Conservation (phyloP, 2,113 vertebrate species). For the Phylloscopus whistleri region DNA sequence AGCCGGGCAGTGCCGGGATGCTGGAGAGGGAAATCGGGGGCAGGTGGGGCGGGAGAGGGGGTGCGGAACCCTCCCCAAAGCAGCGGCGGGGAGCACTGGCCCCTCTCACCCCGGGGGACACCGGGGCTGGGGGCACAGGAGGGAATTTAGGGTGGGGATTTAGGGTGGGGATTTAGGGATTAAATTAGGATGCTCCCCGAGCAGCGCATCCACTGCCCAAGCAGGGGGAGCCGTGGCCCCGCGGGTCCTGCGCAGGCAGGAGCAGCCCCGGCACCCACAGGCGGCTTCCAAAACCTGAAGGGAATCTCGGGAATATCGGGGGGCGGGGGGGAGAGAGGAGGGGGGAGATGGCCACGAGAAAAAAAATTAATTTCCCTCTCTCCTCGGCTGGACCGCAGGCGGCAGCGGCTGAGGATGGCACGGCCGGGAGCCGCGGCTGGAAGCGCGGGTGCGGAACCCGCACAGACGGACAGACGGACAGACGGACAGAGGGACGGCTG, state of each 20-base stretch:
- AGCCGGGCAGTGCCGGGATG: background rate
- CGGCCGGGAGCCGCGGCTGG: background rate
- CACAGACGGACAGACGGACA: background rate
- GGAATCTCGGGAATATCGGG: background rate
- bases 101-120: fast-evolving
- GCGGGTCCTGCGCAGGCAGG: background rate
- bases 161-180: background rate
- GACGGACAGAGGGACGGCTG: background rate
- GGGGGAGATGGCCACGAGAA: fast-evolving
- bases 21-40: background rate
- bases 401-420: background rate
- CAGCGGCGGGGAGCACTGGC: fast-evolving
- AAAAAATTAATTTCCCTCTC: background rate
- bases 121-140: background rate
- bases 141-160: background rate
- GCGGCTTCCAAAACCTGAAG: background rate
- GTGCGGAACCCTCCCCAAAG: background rate
- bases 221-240: background rate
- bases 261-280: fast-evolving
- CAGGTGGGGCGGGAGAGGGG: background rate
- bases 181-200: background rate
- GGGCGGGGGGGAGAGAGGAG: fast-evolving
- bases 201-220: fast-evolving
- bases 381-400: too few species aligned
- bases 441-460: fast-evolving